Conservation (phyloP, 2,888 invertebrate species). For the Branchipolynoe longqiensis region DNA sequence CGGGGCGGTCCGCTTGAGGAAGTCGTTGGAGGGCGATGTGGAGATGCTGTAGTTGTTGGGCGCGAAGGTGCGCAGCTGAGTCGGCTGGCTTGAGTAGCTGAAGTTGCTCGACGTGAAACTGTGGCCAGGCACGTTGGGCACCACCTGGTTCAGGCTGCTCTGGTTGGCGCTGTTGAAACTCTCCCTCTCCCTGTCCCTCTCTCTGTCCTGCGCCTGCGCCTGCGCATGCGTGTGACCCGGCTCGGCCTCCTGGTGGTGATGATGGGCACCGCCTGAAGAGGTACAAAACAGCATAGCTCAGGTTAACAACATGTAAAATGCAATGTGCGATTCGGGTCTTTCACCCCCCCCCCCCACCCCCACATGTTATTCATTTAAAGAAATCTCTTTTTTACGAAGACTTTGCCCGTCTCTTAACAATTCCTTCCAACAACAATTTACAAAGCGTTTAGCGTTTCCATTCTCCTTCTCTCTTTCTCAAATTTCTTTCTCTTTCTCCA, state of each 20-base stretch:
- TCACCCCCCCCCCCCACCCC: no score
- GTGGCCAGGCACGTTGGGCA: slow-evolving; percentile 41
- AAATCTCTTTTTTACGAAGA: no score
- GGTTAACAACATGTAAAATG: no score
- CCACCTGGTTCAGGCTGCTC: slow-evolving; percentile 54
- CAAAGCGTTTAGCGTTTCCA: no score
- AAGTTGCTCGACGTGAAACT: slow-evolving; percentile 30
- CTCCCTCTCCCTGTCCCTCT: slow-evolving; percentile 2
- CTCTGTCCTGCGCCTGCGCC: background rate
- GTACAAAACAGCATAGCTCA: no score
- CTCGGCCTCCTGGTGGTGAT: background rate
- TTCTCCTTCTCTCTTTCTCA: no score
- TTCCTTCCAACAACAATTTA: no score
- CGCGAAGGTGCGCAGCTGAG: slow-evolving; percentile 47
- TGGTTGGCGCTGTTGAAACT: background rate
- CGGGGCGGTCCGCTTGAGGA: slow-evolving; percentile 30
- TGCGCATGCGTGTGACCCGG: background rate
- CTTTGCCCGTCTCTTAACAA: no score
- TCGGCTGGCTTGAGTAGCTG: slow-evolving; percentile 55
- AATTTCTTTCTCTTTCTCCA: no score
- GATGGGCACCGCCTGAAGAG: background rate
- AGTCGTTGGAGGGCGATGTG: slow-evolving; percentile 32
- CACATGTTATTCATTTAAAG: no score
- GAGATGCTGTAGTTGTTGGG: slow-evolving; percentile 15
- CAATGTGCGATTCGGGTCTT: no score